A percentile compares a stretch with the other conserved stretches of the same genome.
Evolutionary conservation across 2,888 invertebrate species (phyloP).

Genomic region (Melanostoma scalare): DNA sequence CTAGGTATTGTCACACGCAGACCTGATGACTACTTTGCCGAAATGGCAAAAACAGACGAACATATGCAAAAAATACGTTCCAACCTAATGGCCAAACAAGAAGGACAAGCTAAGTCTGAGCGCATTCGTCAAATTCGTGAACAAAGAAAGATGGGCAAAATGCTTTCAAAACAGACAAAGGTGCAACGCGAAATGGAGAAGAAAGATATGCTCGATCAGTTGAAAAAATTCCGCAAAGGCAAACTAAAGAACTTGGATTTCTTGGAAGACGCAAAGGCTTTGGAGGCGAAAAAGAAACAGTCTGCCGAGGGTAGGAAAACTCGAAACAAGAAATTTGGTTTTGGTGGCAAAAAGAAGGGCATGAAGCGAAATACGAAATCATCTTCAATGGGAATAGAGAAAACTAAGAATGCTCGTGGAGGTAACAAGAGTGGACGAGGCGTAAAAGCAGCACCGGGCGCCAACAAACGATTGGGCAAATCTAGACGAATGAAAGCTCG

Average conservation of each 20-base stretch:
- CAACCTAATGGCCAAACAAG: constrained; percentile 91
- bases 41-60: constrained; percentile 98
- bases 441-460: constrained; percentile 76
- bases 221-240: constrained; percentile 96
- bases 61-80: constrained; percentile 98
- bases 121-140: constrained; percentile 94
- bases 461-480: constrained; percentile 84
- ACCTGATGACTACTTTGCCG: constrained; percentile 98
- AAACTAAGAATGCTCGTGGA: constrained; percentile 74
- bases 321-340: constrained; percentile 95
- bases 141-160: constrained; percentile 96
- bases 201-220: constrained; percentile 93
- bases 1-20: constrained; percentile 90
- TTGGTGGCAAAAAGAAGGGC: constrained; percentile 97
- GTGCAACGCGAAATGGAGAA: constrained; percentile 94
- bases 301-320: constrained; percentile 84
- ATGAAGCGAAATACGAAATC: constrained; percentile 93
- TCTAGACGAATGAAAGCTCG: constrained; percentile 81
- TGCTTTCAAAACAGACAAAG: constrained; percentile 92
- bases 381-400: constrained; percentile 83
- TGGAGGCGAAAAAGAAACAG: constrained; percentile 79
- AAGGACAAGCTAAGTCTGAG: constrained; percentile 92
- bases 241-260: constrained; percentile 91
- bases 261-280: constrained; percentile 86
- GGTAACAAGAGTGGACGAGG: constrained; percentile 74